Base-by-base conservation (phyloP, 2,888 invertebrate species). In the Coelinius sp. region DNA sequence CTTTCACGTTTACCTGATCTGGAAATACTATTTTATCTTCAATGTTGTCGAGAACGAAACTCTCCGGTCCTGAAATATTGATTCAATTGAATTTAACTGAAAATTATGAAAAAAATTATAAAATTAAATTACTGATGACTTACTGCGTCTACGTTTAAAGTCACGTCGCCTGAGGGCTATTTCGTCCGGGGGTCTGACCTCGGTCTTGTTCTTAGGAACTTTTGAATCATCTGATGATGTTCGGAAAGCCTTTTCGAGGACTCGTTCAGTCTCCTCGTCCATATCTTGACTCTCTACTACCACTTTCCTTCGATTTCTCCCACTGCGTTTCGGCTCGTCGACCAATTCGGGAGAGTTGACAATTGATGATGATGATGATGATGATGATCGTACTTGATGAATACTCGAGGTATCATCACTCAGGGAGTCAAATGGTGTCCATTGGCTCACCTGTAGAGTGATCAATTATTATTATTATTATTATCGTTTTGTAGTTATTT, bases 11-110 rank as follows among this genome's bases (percentile, higher is more conserved):
- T 10, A 5, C 17, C 8, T 59, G 8, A 10, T 59, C 59, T 17
- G 59, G 59, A 20, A 59, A 59, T 31, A 59, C 12, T 59, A 59
- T 59, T 59, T 14, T 35, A 20, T 59, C 59, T 8, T 20, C 20
- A 7, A 35, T 31, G 1, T 31, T 17, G 35, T 31, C 2, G 14
- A 31, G 14, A 25, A 53, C 14, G n/a, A n/a, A 12, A 24, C 17
- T 20, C 2, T 14, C 59, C 2, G 31, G 17, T 59, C 20, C 59
- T 59, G 14, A 59, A 59, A 59, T 20, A 20, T 20, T 2, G 5
- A 17, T 2, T 31, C 31, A 31, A 31, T 3, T 31, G 7, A 31
- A 31, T 31, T 31, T 31, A 31, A 31, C 7, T 31, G 31, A 31
- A 31, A 31, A 31, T 31, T 5, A 31, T 31, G 3, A 38, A 38